These are phyloP conservation scores for Ganaspis sp. DNA, from an alignment of 1,140 invertebrate species.

Conservation along the genomic window DNA sequence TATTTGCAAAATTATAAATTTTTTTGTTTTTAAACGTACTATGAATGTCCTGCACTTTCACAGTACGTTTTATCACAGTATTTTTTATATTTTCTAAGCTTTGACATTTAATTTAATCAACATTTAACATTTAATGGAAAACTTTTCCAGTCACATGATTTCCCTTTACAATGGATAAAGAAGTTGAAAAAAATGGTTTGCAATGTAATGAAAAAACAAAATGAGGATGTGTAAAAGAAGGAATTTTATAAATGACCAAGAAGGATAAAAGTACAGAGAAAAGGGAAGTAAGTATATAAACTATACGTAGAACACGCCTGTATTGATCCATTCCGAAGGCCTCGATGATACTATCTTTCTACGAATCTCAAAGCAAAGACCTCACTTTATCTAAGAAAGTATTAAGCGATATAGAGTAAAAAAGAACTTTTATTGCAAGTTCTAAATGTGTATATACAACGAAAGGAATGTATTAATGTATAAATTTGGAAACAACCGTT, in stretches of 20 bases:
- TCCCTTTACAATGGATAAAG: too few relatives aligned
- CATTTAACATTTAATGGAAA: too few relatives aligned
- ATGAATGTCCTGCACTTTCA: too few relatives aligned
- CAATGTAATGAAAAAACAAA: background rate
- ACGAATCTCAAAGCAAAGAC: slow-evolving; percentile 67
- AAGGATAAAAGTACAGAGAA: slow-evolving; percentile 53
- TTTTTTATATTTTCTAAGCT: too few relatives aligned
- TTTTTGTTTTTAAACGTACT: too few relatives aligned
- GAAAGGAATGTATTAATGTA: too few relatives aligned
- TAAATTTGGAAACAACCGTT: too few relatives aligned
- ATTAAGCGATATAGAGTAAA: background rate
- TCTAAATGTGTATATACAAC: background rate
- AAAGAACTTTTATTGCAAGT: background rate
- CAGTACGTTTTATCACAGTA: too few relatives aligned
- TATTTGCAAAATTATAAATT: too few relatives aligned
- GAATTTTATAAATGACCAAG: slow-evolving; percentile 37
- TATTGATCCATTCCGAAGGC: slow-evolving; percentile 72
- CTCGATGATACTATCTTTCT: slow-evolving; percentile 72
- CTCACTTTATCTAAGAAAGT: slow-evolving; percentile 40
- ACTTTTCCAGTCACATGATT: too few relatives aligned
- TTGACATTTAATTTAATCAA: too few relatives aligned
- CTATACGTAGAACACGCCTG: slow-evolving; percentile 70
- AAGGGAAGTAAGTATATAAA: slow-evolving; percentile 49
- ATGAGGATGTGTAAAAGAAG: slow-evolving; percentile 31
- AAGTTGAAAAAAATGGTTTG: too few relatives aligned